A percentile compares a stretch with the other conserved stretches of the same genome.
These are phyloP conservation scores for Labeo calbasu DNA, from an alignment of 2,797 vertebrate species.

Conservation along the genomic window DNA sequence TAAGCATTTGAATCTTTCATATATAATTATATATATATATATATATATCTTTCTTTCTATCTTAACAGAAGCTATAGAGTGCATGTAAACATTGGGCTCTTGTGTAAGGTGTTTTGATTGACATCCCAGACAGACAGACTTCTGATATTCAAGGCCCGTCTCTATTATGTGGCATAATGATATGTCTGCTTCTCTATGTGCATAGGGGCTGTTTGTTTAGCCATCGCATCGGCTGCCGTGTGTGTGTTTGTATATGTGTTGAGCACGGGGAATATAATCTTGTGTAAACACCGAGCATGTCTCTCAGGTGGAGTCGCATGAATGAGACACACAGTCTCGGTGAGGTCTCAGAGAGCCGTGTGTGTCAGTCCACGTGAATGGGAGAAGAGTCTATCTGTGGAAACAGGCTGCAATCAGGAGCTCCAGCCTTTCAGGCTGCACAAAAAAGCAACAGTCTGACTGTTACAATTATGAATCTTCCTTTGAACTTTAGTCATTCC, in stretches of 20 bases:
- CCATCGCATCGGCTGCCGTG: constrained; percentile 39
- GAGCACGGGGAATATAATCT: constrained; percentile 69
- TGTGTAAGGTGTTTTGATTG: constrained; percentile 57
- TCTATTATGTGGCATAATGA: constrained; percentile 66
- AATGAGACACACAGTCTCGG: constrained; percentile 57
- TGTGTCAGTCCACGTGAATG: constrained; percentile 34
- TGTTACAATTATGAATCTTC: constrained; percentile 1
- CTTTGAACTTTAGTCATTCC: constrained; percentile 21
- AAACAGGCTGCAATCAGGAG: constrained; percentile 42
- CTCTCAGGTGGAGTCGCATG: constrained; percentile 73
- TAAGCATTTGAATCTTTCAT: neutral
- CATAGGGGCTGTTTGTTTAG: constrained; percentile 62
- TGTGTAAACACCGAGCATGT: constrained; percentile 71
- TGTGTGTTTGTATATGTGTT: constrained; percentile 62
- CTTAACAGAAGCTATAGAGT: constrained; percentile 31
- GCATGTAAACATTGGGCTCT: constrained; percentile 52
- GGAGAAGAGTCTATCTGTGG: constrained; percentile 31
- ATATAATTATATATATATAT: neutral
- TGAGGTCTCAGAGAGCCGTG: constrained; percentile 46
- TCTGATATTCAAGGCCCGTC: constrained; percentile 58
- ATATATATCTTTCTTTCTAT: constrained; percentile 17
- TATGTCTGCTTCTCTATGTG: constrained; percentile 67
- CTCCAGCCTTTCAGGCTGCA: constrained; percentile 25
- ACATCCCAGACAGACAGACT: constrained; percentile 59
- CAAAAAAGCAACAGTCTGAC: constrained; percentile 30